Evolutionary conservation across 2,888 invertebrate species (phyloP).

Genomic region (Ectemnius lituratus): DNA sequence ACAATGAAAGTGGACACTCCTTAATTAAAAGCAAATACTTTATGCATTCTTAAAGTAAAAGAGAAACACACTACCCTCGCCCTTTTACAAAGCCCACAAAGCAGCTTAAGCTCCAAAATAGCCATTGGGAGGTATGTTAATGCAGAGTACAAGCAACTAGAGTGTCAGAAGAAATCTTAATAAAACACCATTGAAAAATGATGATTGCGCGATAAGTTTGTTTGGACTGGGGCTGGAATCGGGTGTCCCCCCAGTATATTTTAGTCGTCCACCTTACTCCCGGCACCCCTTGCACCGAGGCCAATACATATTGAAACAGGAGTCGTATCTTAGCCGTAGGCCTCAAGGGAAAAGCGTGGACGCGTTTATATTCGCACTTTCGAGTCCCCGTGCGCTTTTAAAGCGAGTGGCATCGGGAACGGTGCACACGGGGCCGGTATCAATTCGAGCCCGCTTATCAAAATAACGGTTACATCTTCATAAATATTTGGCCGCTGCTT

Average conservation of each 20-base stretch:
- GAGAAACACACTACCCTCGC: too few relatives aligned
- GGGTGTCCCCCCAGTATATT: constrained; percentile 46
- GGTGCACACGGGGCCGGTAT: constrained; percentile 50
- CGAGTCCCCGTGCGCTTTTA: constrained; percentile 50
- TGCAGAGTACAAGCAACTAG: not conserved
- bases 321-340: constrained; percentile 67
- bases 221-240: constrained; percentile 47
- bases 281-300: constrained; percentile 18
- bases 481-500: constrained; percentile 74
- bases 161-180: constrained; percentile 9
- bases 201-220: constrained; percentile 51
- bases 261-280: constrained; percentile 44
- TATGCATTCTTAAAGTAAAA: too few relatives aligned
- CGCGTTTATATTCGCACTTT: constrained; percentile 77
- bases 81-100: too few relatives aligned
- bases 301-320: constrained; percentile 69
- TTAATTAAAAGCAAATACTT: too few relatives aligned
- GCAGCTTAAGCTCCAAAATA: too few relatives aligned
- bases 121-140: not conserved
- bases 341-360: constrained; percentile 66
- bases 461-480: constrained; percentile 78
- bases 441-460: constrained; percentile 75
- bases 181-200: constrained; percentile 28
- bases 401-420: constrained; percentile 38
- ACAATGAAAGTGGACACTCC: too few relatives aligned